Conservation (phyloP, 2,797 vertebrate species). For the Periophthalmus magnuspinnatus region DNA sequence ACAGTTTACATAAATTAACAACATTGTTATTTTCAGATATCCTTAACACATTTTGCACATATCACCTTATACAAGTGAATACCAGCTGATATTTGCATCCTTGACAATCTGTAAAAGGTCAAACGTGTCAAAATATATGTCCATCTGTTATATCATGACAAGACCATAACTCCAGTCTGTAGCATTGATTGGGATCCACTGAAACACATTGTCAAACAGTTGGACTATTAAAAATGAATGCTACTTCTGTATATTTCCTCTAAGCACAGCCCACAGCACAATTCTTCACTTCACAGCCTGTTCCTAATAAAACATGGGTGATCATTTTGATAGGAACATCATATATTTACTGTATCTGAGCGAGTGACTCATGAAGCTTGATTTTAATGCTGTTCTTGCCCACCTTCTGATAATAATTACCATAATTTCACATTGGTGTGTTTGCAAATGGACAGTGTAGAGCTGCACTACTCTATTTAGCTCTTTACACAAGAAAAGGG, state of each 20-base stretch:
- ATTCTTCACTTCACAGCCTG: slow-evolving; percentile 29
- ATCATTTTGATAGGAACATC: slow-evolving; percentile 16
- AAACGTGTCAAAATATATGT: not conserved
- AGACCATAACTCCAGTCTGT: not conserved
- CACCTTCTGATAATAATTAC: slow-evolving; percentile 37
- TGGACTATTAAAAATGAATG: slow-evolving; percentile 52
- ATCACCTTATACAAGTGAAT: not conserved
- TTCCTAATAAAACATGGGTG: slow-evolving; percentile 27
- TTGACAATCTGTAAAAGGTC: not conserved
- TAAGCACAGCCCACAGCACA: slow-evolving; percentile 43
- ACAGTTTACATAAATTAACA: not conserved
- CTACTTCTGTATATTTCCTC: slow-evolving; percentile 17
- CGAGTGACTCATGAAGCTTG: slow-evolving; percentile 35
- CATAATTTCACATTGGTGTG: slow-evolving; percentile 41
- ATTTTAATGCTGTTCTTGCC: slow-evolving; percentile 33
- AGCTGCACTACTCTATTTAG: not conserved
- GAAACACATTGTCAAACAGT: slow-evolving; percentile 33
- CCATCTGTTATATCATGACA: not conserved
- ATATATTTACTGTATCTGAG: slow-evolving; percentile 29
- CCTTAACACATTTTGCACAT: not conserved
- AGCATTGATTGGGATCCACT: slow-evolving; percentile 14
- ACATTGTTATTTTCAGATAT: not conserved
- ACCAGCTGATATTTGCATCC: too few species aligned
- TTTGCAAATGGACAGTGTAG: slow-evolving; percentile 25
- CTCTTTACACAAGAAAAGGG: not conserved